A percentile compares a stretch with the other conserved stretches of the same genome.
phyloP scores from a whole-genome alignment of 92 coral and sea anemone genomes.

The Paramuricea clavata region DNA sequence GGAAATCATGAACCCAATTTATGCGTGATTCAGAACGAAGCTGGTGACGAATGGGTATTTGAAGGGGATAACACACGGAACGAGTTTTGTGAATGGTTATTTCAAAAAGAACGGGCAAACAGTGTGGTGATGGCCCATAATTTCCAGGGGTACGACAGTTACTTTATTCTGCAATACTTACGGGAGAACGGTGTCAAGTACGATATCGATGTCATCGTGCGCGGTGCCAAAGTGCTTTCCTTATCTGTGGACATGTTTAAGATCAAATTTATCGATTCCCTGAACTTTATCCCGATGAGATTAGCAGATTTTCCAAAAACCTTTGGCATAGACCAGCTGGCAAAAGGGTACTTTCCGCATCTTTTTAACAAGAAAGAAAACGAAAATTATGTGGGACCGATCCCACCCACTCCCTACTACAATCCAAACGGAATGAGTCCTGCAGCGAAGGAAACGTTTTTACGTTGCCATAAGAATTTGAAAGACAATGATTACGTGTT shows the following conservation, averaged over 20 bases:
- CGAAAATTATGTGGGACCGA: conserved; percentile 6
- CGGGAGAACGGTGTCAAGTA: conserved; percentile 31
- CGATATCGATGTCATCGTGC: no score
- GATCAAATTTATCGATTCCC: background rate
- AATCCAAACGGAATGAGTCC: conserved; percentile 9
- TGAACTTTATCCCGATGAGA: background rate
- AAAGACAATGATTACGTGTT: background rate
- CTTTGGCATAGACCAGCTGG: background rate
- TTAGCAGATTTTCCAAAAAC: conserved; percentile 6
- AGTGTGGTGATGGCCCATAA: conserved; percentile 56
- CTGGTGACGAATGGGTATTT: background rate
- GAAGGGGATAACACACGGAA: background rate
- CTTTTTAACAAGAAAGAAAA: background rate
- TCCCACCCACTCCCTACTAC: background rate
- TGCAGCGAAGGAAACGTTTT: background rate
- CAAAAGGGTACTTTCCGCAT: background rate
- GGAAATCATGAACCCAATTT: background rate
- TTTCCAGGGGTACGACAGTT: conserved; percentile 26
- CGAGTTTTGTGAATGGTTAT: conserved; percentile 62
- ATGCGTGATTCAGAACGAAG: background rate
- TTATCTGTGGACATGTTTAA: conserved; percentile 9
- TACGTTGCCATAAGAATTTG: background rate
- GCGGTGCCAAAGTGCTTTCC: conserved; percentile 56
- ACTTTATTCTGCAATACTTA: conserved; percentile 39
- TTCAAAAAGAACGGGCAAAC: conserved; percentile 23